phyloP scores from a whole-genome alignment of 1,140 invertebrate genomes.

The Trichomalopsis sarcophagae region DNA sequence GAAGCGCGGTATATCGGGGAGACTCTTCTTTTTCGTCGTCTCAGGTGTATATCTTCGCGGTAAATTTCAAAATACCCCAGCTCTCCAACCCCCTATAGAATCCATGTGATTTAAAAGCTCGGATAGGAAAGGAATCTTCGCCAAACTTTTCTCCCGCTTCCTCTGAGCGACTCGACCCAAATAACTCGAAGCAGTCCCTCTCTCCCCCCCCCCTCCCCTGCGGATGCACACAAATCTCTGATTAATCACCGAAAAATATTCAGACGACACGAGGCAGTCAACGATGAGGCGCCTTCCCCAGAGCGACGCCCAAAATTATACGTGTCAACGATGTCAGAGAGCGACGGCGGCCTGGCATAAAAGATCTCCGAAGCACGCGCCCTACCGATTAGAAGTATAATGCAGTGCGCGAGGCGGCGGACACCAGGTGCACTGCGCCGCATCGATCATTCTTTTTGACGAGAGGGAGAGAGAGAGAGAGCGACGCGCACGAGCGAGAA shows the following conservation, averaged over 20 bases:
- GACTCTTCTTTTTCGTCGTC: too few species aligned
- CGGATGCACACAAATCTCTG: neutral
- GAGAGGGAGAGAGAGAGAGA: neutral
- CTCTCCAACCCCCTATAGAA: too few species aligned
- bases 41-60: too few species aligned
- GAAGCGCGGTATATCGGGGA: too few species aligned
- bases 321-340: neutral
- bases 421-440: constrained; percentile 12
- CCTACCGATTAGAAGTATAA: neutral
- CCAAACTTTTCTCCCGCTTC: too few species aligned
- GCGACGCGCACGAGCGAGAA: neutral
- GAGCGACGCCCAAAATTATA: neutral
- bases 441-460: constrained; percentile 33
- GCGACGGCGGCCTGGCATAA: neutral
- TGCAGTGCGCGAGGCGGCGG: neutral
- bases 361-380: neutral
- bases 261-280: neutral
- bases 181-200: neutral
- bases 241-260: neutral
- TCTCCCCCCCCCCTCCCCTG: too few species aligned
- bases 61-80: too few species aligned
- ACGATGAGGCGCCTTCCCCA: neutral
- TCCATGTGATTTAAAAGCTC: too few species aligned
- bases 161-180: neutral
- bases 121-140: too few species aligned